These are phyloP conservation scores for Apogon hyalosoma DNA, from an alignment of 2,797 vertebrate genomes.

Conservation along the genomic window DNA sequence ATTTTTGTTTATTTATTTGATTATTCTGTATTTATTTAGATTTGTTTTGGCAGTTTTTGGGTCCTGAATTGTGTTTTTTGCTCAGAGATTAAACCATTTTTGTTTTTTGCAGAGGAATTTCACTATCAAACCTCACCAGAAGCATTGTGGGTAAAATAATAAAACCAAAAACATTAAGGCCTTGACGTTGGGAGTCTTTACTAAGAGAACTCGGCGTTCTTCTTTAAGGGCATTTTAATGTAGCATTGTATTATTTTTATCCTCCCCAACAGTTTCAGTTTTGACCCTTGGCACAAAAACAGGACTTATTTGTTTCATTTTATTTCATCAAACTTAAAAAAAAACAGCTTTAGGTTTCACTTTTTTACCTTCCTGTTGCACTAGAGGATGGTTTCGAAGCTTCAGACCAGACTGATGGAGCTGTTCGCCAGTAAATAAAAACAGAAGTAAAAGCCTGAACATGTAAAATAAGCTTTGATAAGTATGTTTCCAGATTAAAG, in stretches of 20 bases:
- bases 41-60: slow-evolving; percentile 17
- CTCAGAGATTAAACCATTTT: slow-evolving; percentile 9
- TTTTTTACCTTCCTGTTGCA: slow-evolving; percentile 53
- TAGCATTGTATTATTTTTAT: slow-evolving; percentile 12
- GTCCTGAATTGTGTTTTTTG: neutral
- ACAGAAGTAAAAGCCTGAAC: slow-evolving; percentile 29
- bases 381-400: slow-evolving; percentile 32
- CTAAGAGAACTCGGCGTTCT: slow-evolving; percentile 3
- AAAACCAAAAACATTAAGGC: slow-evolving; percentile 8
- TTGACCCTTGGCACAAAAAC: neutral
- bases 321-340: neutral
- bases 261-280: neutral
- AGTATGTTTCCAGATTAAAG: slow-evolving; percentile 47
- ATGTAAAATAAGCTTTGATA: slow-evolving; percentile 51
- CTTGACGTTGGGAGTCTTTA: slow-evolving; percentile 17
- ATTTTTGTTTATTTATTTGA: slow-evolving; percentile 60
- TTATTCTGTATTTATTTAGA: slow-evolving; percentile 64
- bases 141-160: slow-evolving; percentile 18
- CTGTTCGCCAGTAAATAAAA: slow-evolving; percentile 24
- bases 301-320: too few species aligned
- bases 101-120: slow-evolving; percentile 16
- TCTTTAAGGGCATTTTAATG: slow-evolving; percentile 28
- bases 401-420: slow-evolving; percentile 7
- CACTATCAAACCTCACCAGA: slow-evolving; percentile 7
- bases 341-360: slow-evolving; percentile 15